Evolutionary conservation across 1,140 invertebrate genomes (phyloP), one percentile per base, ranked within the genome.

Genomic region (Meloidogyne floridensis): DNA sequence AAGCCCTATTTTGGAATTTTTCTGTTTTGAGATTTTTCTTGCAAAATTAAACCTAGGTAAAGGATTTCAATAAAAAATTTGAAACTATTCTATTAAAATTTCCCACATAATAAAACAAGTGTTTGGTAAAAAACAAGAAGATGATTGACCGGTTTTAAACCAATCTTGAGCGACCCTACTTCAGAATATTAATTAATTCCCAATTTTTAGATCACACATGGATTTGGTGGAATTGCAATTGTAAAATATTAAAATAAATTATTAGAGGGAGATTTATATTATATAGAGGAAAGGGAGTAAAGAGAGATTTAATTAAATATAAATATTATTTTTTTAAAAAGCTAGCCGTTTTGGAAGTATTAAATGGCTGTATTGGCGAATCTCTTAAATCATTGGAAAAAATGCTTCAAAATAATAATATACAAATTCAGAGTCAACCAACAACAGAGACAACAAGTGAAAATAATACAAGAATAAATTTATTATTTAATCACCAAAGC

Each of bases 301-400:
- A 32, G 32, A 32, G 32, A 32, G 32, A 32, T 32, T 32, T 32
- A 32, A 32, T 32, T 32, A 32, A 32, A 32, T 32, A 32, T 32
- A 32, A 32, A 32, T 32, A 32, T 32, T 32, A 32, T 32, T 32
- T 43, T 15, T 77, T 54, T 54, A 42, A 54, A 20, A 13, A 77
- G 75, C 9, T 87, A 10, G 70, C 84, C 2, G 80, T 87, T 43
- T 69, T 86, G 13, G 86, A 86, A 32, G 84, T 83, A 6, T 47
- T 85, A 54, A 84, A 86, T 73, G 47, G 53, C 4, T 87, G 53
- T 56, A 78, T 85, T 54, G 77, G 75, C 51, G 84, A 85, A 77
- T 83, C 85, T 15, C 59, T 85, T 15, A 86, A 84, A 75, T 75
- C 70, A 59, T 59, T 85, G 72, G 84, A 85, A n/a, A 87, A 84